phyloP scores from a whole-genome alignment of 2,888 invertebrate genomes.

The Phengaris arion region DNA sequence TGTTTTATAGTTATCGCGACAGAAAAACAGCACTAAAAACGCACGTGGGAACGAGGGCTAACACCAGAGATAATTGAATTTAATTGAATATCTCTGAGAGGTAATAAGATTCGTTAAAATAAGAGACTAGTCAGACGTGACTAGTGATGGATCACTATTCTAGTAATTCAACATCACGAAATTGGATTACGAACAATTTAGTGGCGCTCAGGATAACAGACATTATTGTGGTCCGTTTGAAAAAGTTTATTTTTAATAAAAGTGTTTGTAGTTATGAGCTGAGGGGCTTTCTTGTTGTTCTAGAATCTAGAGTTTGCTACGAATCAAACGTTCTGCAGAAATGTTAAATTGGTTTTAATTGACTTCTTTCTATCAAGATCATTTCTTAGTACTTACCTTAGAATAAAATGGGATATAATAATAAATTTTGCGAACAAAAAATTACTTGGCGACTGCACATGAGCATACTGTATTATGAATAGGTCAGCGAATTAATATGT shows the following conservation, averaged over 20 bases:
- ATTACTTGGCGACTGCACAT: too few relatives aligned
- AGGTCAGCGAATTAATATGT: too few relatives aligned
- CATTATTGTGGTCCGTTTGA: background rate
- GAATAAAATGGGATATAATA: too few relatives aligned
- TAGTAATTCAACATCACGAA: conserved; percentile 36
- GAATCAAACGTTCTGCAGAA: background rate
- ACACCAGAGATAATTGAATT: conserved; percentile 33
- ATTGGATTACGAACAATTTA: conserved; percentile 35
- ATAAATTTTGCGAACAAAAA: too few relatives aligned
- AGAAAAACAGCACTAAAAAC: too few relatives aligned
- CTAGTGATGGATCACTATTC: conserved; percentile 37
- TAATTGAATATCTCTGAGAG: conserved; percentile 30
- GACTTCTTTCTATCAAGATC: background rate
- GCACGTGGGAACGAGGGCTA: background rate
- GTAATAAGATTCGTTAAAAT: conserved; percentile 29
- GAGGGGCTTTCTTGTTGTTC: background rate
- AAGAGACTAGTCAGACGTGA: conserved; percentile 34
- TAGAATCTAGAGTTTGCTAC: background rate
- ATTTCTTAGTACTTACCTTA: too few relatives aligned
- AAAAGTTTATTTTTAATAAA: background rate
- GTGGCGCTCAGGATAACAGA: conserved; percentile 26
- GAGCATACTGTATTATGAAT: too few relatives aligned
- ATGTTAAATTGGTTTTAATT: background rate
- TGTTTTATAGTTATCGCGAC: too few relatives aligned
- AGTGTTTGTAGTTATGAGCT: background rate